phyloP scores from a whole-genome alignment of 2,797 vertebrate genomes.

The Myiotriccus ornatus region DNA sequence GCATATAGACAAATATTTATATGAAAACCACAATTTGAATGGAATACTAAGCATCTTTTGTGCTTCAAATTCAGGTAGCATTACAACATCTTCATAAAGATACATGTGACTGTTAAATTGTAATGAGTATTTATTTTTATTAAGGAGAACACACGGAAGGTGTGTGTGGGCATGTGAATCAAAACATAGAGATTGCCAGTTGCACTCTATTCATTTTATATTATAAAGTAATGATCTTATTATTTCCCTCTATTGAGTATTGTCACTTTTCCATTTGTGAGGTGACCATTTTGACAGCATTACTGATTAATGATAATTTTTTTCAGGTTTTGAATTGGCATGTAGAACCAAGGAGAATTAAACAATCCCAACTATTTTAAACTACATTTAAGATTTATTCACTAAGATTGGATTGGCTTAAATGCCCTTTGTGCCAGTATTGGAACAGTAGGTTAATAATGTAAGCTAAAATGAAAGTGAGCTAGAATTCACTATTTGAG shows the following conservation, averaged over 20 bases:
- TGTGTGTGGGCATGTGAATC: neutral
- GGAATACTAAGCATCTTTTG: neutral
- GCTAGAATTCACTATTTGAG: neutral
- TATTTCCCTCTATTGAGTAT: neutral
- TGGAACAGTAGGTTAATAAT: neutral
- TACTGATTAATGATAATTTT: neutral
- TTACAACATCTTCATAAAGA: neutral
- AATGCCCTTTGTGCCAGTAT: neutral
- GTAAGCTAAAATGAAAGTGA: neutral
- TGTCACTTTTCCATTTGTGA: neutral
- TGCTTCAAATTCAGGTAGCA: neutral
- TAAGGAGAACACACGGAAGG: neutral
- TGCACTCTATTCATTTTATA: neutral
- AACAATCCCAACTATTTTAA: constrained; percentile 5
- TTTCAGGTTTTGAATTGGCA: neutral
- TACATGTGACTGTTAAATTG: neutral
- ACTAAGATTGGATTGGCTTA: neutral
- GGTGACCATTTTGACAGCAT: neutral
- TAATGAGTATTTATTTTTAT: neutral
- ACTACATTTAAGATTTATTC: neutral
- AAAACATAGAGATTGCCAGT: accelerated
- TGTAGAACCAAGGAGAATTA: neutral
- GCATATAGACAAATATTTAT: neutral
- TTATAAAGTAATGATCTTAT: neutral
- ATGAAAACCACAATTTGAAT: neutral